These are phyloP conservation scores for Orchestes rusci DNA, from an alignment of 2,888 invertebrate species.

Conservation along the genomic window DNA sequence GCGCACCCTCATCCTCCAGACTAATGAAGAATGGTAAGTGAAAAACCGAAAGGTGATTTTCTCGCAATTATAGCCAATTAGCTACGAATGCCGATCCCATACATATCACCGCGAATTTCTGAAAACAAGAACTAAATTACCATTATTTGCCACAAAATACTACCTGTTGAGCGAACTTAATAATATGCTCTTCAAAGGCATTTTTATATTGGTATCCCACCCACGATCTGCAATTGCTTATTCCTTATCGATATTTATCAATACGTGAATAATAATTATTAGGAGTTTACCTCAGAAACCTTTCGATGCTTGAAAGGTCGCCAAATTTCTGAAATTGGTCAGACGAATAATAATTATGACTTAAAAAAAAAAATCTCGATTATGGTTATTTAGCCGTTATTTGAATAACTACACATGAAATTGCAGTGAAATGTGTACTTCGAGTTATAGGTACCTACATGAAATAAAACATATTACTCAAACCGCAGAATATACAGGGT, in stretches of 20 bases:
- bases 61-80: slow-evolving; percentile 6
- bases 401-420: no score
- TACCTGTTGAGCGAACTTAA: slow-evolving; percentile 18
- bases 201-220: slow-evolving; percentile 21
- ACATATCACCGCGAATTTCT: slow-evolving; percentile 9
- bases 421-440: no score
- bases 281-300: no score
- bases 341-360: no score
- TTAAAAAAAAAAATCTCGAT: no score
- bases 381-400: no score
- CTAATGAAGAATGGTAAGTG: no score
- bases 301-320: slow-evolving; percentile 12
- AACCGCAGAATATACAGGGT: no score
- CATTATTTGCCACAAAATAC: slow-evolving; percentile 17
- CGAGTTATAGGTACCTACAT: no score
- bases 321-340: slow-evolving; percentile 4
- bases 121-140: slow-evolving; percentile 16
- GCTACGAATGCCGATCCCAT: slow-evolving; percentile 6
- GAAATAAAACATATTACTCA: no score
- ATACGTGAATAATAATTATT: slow-evolving; percentile 20
- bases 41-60: no score
- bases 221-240: slow-evolving; percentile 18
- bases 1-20: no score
- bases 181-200: slow-evolving; percentile 13
- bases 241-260: slow-evolving; percentile 22